Percentiles rank a stretch among this genome's conserved stretches.
Conservation (phyloP, 2,113 vertebrate genomes). For the Ictalurus punctatus region DNA sequence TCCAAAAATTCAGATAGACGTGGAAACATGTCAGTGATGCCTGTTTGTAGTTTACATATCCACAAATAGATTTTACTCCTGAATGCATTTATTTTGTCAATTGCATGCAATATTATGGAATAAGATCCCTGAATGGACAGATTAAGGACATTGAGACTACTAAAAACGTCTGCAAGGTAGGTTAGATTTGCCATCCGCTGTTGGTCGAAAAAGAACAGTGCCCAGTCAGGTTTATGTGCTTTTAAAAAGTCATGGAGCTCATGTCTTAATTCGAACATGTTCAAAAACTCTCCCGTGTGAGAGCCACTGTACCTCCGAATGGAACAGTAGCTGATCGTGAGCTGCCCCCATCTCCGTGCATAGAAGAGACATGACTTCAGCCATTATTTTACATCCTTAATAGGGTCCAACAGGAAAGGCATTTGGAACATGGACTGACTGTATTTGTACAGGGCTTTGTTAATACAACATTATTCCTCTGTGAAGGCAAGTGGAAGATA, state of each 20-base stretch:
- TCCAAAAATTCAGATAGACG: too few relatives aligned
- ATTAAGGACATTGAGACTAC: not conserved
- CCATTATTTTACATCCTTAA: too few relatives aligned
- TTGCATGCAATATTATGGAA: not conserved
- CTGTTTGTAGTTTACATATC: not conserved
- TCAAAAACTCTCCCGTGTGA: constrained; percentile 30
- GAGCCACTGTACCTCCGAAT: constrained; percentile 22
- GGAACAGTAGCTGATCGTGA: constrained; percentile 1
- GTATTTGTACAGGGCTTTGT: too few relatives aligned
- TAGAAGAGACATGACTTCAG: not conserved
- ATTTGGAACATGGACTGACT: too few relatives aligned
- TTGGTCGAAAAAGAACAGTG: not conserved
- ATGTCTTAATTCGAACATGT: constrained; percentile 4
- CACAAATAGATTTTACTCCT: not conserved
- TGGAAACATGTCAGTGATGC: constrained; percentile 6
- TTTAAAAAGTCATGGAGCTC: not conserved
- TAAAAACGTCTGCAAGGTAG: too few relatives aligned
- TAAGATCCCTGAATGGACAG: not conserved
- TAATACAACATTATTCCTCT: too few relatives aligned
- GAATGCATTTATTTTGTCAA: not conserved
- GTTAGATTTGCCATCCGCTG: too few relatives aligned
- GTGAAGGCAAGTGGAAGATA: too few relatives aligned
- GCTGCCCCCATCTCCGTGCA: not conserved
- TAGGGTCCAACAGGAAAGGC: too few relatives aligned
- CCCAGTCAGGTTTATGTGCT: not conserved